Percentiles rank a stretch among this genome's conserved stretches.
Conservation (phyloP, 2,888 invertebrate species). For the Orthosia cruda region DNA sequence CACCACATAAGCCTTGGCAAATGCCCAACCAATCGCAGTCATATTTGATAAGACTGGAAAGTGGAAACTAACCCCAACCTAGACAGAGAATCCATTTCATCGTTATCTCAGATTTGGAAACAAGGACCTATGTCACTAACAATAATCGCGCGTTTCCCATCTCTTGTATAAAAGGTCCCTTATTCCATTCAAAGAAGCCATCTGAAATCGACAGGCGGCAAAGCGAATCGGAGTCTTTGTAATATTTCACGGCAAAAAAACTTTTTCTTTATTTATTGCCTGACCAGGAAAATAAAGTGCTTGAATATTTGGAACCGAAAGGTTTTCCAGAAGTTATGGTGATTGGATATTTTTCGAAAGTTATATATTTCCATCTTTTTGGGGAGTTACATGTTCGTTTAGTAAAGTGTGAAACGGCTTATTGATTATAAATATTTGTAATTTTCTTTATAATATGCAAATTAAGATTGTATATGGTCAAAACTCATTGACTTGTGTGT, state of each 20-base stretch:
- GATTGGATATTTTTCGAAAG: slow-evolving; percentile 57
- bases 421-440: slow-evolving; percentile 11
- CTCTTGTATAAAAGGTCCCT: slow-evolving; percentile 22
- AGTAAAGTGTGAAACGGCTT: slow-evolving; percentile 15
- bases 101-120: slow-evolving; percentile 6
- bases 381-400: slow-evolving; percentile 8
- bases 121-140: slow-evolving; percentile 33
- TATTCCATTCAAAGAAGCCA: slow-evolving; percentile 46
- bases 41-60: not conserved
- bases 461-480: no score
- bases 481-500: no score
- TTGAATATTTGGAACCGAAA: slow-evolving; percentile 54
- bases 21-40: not conserved
- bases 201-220: slow-evolving; percentile 65
- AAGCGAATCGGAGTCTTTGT: slow-evolving; percentile 60
- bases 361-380: slow-evolving; percentile 36
- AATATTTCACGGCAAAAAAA: slow-evolving; percentile 65
- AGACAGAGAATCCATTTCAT: not conserved
- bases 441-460: not conserved
- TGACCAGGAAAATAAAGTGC: slow-evolving; percentile 57
- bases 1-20: slow-evolving; percentile 86
- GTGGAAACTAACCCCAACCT: not conserved
- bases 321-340: slow-evolving; percentile 56
- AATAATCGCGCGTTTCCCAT: slow-evolving; percentile 20
- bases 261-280: slow-evolving; percentile 62